Evolutionary conservation across 2,888 invertebrate genomes (phyloP), one percentile per base, ranked within the genome.

Genomic region (Coenonympha arcania): DNA sequence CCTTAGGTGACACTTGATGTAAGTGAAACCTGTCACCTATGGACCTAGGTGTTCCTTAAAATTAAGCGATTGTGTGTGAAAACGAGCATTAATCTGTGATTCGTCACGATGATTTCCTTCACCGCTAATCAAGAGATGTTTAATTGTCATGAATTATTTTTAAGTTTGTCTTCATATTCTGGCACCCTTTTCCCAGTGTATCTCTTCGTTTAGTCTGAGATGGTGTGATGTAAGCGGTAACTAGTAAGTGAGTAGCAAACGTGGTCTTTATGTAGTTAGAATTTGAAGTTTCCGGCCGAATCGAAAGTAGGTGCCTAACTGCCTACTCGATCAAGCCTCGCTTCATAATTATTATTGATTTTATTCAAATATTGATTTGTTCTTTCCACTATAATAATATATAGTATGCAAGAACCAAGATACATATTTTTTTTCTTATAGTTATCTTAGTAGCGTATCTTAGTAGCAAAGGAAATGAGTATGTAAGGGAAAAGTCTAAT

Each of bases 221-320:
- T 15, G 3, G 4, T 15, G 39, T 39, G 39, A 39, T 39, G 39
- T 24, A 39, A 39, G 39, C 24, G 15, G 39, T 36, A 20, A 36
- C 20, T 13, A 74, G 79, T 77, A 82, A 81, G 79, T 77, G 75
- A 76, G 73, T 73, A 73, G 75, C 77, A 79, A 79, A 79, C 82
- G 79, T 83, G 81, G 80, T 81, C 78, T 82, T 80, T 81, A 79
- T 78, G 68, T 69, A 71, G 73, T 78, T 77, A 77, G 73, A 79
- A 77, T 78, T 79, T 76, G 76, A 76, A 74, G 77, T 82, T 78
- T 79, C 82, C 81, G 81, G 77, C 71, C 44, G 76, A 77, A 78
- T 81, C 73, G 78, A 75, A 77, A 77, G 76, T 74, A 70, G 40
- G 16, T 43, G 31, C 37, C 34, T 42, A n/a, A n/a, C n/a, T n/a